Percentiles rank a stretch among this genome's conserved stretches.
phyloP scores from a whole-genome alignment of 2,888 invertebrate genomes.

The Trachelus stipa region DNA sequence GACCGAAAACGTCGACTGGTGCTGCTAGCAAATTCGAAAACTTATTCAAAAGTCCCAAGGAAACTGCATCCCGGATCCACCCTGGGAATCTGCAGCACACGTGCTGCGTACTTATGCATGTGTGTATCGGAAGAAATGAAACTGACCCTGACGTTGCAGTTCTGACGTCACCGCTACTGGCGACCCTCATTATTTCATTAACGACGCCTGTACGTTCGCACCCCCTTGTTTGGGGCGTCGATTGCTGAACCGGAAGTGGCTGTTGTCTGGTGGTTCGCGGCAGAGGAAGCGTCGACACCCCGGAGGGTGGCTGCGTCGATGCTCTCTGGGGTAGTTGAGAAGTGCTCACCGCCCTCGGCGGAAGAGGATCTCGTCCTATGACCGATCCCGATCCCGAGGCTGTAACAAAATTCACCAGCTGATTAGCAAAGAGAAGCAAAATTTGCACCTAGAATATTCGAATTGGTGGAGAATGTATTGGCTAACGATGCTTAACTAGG shows the following conservation, averaged over 20 bases:
- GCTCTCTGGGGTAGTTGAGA: slow-evolving; percentile 55
- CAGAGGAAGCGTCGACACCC: slow-evolving; percentile 54
- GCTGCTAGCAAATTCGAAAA: too few species aligned
- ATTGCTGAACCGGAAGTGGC: slow-evolving; percentile 45
- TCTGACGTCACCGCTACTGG: slow-evolving; percentile 51
- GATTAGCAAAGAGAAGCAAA: background rate
- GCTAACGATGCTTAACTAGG: background rate
- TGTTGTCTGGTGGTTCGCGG: slow-evolving; percentile 26
- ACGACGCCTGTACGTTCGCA: slow-evolving; percentile 34
- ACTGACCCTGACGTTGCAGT: slow-evolving; percentile 44
- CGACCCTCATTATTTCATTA: slow-evolving; percentile 41
- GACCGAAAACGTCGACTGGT: too few species aligned
- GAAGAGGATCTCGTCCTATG: slow-evolving; percentile 71
- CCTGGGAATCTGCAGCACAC: too few species aligned
- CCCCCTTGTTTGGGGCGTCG: slow-evolving; percentile 38
- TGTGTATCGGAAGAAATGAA: background rate
- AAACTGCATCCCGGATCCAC: too few species aligned
- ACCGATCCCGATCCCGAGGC: slow-evolving; percentile 80
- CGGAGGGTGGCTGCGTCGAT: slow-evolving; percentile 66
- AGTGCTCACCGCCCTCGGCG: slow-evolving; percentile 66
- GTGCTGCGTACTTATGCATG: too few species aligned
- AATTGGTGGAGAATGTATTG: background rate
- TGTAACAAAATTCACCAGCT: slow-evolving; percentile 62
- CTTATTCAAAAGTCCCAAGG: too few species aligned
- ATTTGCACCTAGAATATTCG: background rate